Evolutionary conservation across 1,140 invertebrate genomes (phyloP), one percentile per base, ranked within the genome.

Genomic region (Macrotrachela quadricornifera): DNA sequence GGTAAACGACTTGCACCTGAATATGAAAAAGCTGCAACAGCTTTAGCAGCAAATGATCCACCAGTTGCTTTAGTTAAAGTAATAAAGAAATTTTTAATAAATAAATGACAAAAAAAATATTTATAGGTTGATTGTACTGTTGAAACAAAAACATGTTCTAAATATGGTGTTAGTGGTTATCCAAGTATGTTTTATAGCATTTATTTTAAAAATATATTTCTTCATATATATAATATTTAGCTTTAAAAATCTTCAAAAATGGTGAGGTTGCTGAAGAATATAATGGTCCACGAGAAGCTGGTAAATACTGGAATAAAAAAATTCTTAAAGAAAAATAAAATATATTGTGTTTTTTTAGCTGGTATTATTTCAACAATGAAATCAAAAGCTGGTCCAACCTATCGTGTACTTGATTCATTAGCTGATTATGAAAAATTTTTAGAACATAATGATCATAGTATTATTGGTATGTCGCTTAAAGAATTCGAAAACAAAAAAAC

Each of bases 341-440:
- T 4, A 30, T 30, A 8, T 8, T 8, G 2, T 30, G 21, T 30
- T 30, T 30, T 30, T 30, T 30, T 30, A 30, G 78, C 74, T 72
- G 86, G 85, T 49, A 92, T 95, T 73, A 82, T 83, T 10, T 91
- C 94, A 67, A 83, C 83, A 63, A 95, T 99, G 90, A 79, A 80
- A 65, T 78, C 82, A 50, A 86, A 95, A 77, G 87, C 91, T 56
- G 92, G 91, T 38, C 92, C 92, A 43, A 82, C 83, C 57, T 88
- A 90, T 0, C 90, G 82, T 70, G 79, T 86, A 57, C 63, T 96
- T 0, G 73, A 73, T 44, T 74, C 74, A 48, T 64, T 77, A 3
- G 76, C 74, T 54, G 80, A 81, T 48, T 77, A 78, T 49, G 76
- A 82, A 47, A 79, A 80, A 57, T 77, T 85, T 55, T 64, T 80